A percentile compares a stretch with the other conserved stretches of the same genome.
These are phyloP conservation scores for Agrochola macilenta DNA, from an alignment of 2,888 invertebrate genomes.

Conservation along the genomic window DNA sequence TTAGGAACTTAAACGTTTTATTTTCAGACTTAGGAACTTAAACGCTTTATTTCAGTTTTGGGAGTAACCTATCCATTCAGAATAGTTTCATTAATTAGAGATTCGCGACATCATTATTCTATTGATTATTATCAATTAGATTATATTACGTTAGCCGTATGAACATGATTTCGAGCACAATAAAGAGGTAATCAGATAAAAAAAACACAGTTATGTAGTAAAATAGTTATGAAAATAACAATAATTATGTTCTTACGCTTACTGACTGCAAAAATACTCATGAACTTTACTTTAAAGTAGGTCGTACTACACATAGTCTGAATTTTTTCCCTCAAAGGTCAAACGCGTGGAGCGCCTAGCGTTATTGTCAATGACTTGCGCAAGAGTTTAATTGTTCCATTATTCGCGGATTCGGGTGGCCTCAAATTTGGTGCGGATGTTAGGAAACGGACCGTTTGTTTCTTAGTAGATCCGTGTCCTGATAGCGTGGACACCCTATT, in stretches of 20 bases:
- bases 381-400: constrained; percentile 78
- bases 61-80: too few relatives aligned
- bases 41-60: too few relatives aligned
- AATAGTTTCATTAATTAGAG: too few relatives aligned
- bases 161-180: too few relatives aligned
- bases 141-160: too few relatives aligned
- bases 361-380: constrained; percentile 75
- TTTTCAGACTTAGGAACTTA: too few relatives aligned
- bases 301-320: constrained; percentile 48
- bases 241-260: constrained; percentile 14
- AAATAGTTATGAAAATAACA: too few relatives aligned
- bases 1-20: too few relatives aligned
- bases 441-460: constrained; percentile 71
- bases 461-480: constrained; percentile 60
- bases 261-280: constrained; percentile 13
- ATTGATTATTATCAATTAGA: too few relatives aligned
- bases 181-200: too few relatives aligned
- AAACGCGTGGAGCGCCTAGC: constrained; percentile 63
- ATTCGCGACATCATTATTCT: too few relatives aligned
- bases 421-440: constrained; percentile 74
- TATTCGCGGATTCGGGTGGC: constrained; percentile 70
- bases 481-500: constrained; percentile 68
- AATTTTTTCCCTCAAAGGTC: constrained; percentile 58
- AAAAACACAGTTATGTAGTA: too few relatives aligned
- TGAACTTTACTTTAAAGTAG: constrained; percentile 54